Evolutionary conservation across 1,140 invertebrate genomes (phyloP), one percentile per base, ranked within the genome.

Genomic region (Drosophila triauraria): DNA sequence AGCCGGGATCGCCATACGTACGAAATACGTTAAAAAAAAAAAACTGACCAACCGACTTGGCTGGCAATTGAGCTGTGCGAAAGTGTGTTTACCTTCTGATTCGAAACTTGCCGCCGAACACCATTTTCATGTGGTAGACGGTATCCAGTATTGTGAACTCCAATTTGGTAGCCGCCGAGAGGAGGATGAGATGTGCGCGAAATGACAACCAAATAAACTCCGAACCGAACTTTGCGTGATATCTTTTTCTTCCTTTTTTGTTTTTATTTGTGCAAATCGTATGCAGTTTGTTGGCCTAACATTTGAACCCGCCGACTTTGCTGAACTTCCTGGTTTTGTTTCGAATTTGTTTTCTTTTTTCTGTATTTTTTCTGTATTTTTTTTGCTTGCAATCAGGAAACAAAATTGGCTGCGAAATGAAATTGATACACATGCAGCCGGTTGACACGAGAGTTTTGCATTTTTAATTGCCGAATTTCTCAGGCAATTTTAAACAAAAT

Each of bases 51-150:
- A n/a, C 60, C 40, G 15, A 57, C 50, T 51, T 23, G 63, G 42
- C 60, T 42, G 12, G 43, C 58, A 50, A 75, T 75, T 76, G 59
- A 56, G 53, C 51, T 42, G 54, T 56, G 72, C 48, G 58, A 75
- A 46, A 77, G 27, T 74, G 32, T 58, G 40, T 78, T 83, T 91
- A 91, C 90, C 90, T 91, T 91, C 90, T 90, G 58, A 91, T 90
- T 56, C 90, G 90, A 87, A 91, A 91, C 77, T 91, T 91, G 79
- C 90, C 90, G 80, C 90, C 90, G 77, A 91, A 91, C 48, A 91
- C 90, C 90, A 91, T 91, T 86, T 91, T 91, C 78, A 88, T 68
- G 62, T 82, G 88, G 65, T 76, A 59, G 51, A 84, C 84, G 81
- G 81, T 90, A 74, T 90, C 86, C 85, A 90, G 78, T 65, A 65